phyloP scores from a whole-genome alignment of 2,113 vertebrate species.

The Scophthalmus maximus region DNA sequence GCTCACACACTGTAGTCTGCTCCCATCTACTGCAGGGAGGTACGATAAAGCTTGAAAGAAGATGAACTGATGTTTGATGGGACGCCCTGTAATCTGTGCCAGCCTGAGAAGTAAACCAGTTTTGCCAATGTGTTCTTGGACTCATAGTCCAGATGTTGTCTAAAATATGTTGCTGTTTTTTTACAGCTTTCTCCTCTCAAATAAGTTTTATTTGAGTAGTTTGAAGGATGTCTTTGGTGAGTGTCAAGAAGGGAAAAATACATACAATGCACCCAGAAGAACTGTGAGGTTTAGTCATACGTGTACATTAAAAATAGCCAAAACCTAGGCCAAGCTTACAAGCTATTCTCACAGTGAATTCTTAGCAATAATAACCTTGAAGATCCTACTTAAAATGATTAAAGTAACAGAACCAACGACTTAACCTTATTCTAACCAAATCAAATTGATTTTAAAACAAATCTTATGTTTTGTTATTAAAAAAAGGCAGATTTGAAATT shows the following conservation, averaged over 20 bases:
- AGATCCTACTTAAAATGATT: conserved; percentile 16
- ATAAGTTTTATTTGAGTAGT: conserved; percentile 7
- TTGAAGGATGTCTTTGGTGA: not conserved
- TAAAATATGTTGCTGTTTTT: not conserved
- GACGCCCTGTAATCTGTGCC: conserved; percentile 27
- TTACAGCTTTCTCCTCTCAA: not conserved
- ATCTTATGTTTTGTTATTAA: conserved; percentile 2
- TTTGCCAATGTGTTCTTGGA: conserved; percentile 35
- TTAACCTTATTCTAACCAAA: conserved; percentile 30
- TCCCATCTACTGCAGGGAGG: conserved; percentile 51
- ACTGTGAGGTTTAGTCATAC: conserved; percentile 19
- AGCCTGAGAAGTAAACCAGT: conserved; percentile 12
- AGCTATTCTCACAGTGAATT: conserved; percentile 27
- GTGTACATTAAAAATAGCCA: conserved; percentile 19
- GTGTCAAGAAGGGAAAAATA: conserved; percentile 14
- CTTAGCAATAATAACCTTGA: conserved; percentile 42
- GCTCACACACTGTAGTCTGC: conserved; percentile 53
- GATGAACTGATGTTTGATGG: conserved; percentile 5
- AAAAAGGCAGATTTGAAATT: conserved; percentile 3
- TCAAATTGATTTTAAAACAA: conserved; percentile 23
- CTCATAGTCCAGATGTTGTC: conserved; percentile 15
- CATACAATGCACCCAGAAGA: conserved; percentile 17
- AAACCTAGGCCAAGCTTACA: conserved; percentile 26
- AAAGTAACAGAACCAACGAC: conserved; percentile 1
- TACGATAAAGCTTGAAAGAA: conserved; percentile 25